Evolutionary conservation across 1,140 invertebrate species (phyloP), one percentile per base, ranked within the genome.

Genomic region (Caenorhabditis brenneri): DNA sequence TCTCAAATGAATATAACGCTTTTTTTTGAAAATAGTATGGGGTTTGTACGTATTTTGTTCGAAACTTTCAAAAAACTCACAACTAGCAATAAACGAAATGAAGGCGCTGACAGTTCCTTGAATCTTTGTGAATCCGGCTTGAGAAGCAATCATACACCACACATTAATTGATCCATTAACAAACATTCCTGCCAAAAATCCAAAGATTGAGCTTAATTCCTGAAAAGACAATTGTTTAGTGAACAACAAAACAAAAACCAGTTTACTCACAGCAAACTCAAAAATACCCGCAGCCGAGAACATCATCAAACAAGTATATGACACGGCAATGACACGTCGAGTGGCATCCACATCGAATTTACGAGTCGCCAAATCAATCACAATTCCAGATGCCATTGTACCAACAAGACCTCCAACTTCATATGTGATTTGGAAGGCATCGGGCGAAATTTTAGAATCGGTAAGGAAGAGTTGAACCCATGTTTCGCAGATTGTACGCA

Each of bases 391-490:
- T 24, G 65, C 65, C 65, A 74, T 74, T 42, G 65, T 74, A 42
- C 65, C 65, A 15, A 74, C 65, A 2, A 74, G 65, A 22, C 65
- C 65, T 10, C 65, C 65, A 19, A 74, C 27, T 74, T 74, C 65
- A 42, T 74, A 74, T 0, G 65, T 74, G 36, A 74, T 74, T 74
- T 74, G 65, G 29, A 74, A 74, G n/a, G 36, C 65, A 15, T 74
- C 65, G 12, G 65, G 65, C 10, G 65, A 74, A 19, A 74, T 74
- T 42, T 74, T 42, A 15, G 65, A 74, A 29, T 74, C 65, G 36
- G 65, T 74, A 0, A 74, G 65, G 65, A 74, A 74, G n/a, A 74
- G 65, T 42, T 74, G 65, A 42, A 74, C 65, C 65, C 65, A 74
- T 15, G 65, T 74, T 74, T 74, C 65, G 9, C 65, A 74, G 36